Evolutionary conservation across 2,797 vertebrate species (phyloP).

Genomic region (Pipistrellus pygmaeus): DNA sequence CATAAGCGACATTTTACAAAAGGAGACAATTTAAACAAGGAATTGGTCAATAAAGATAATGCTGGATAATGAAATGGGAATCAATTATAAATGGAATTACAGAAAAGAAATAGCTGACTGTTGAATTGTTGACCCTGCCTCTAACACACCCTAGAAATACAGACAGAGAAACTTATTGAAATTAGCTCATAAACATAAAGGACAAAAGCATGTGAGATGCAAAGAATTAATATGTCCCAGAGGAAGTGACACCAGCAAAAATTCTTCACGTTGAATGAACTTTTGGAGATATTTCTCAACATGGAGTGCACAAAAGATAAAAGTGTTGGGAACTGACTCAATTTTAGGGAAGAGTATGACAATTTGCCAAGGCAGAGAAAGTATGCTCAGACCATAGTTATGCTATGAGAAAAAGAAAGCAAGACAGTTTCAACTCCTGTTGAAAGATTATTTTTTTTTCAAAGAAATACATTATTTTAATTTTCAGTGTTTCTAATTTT

Average conservation of each 20-base stretch:
- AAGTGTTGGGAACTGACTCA: slow-evolving; percentile 23
- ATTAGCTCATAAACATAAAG: not conserved
- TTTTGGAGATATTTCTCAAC: slow-evolving; percentile 61
- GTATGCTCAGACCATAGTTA: not conserved
- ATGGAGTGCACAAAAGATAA: not conserved
- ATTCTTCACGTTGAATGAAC: not conserved
- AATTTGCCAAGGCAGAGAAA: not conserved
- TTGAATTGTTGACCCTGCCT: not conserved
- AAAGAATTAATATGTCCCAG: slow-evolving; percentile 8
- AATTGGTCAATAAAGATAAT: not conserved
- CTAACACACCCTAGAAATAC: not conserved
- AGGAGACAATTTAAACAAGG: not conserved
- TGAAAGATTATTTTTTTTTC: not conserved
- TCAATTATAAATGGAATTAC: not conserved
- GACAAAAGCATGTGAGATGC: not conserved
- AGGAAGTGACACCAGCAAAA: not conserved
- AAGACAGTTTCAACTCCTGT: not conserved
- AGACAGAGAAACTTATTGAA: not conserved
- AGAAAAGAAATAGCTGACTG: not conserved
- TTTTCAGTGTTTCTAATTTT: slow-evolving; percentile 4
- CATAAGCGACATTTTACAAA: slow-evolving; percentile 25
- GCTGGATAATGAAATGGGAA: not conserved
- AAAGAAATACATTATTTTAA: slow-evolving; percentile 31
- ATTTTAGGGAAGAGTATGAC: not conserved
- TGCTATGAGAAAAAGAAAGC: not conserved